Percentiles rank a stretch among this genome's conserved stretches.
Evolutionary conservation across 2,113 vertebrate genomes (phyloP).

Genomic region (Sapajus apella): DNA sequence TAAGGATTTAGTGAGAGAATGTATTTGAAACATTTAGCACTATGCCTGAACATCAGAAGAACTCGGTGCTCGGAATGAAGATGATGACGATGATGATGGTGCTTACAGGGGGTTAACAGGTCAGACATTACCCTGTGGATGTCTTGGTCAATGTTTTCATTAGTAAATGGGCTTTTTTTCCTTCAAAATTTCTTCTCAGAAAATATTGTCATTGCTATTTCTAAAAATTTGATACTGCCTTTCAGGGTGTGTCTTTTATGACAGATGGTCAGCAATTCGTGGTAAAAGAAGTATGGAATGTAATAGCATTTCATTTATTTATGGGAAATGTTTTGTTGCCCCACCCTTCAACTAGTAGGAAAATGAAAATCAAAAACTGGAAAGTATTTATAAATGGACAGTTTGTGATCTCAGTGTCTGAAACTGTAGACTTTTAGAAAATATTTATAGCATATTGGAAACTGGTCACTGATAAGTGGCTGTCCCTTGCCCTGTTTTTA

Average conservation of each 20-base stretch:
- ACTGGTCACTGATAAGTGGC: slow-evolving; percentile 38
- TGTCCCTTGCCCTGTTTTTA: not conserved
- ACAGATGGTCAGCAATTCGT: slow-evolving; percentile 50
- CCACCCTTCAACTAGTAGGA: slow-evolving; percentile 63
- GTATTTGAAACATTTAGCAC: not conserved
- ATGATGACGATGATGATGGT: fast-evolving
- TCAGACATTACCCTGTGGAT: not conserved
- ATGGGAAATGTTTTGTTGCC: slow-evolving; percentile 49
- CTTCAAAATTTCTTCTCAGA: not conserved
- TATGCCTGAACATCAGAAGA: not conserved
- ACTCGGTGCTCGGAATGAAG: not conserved
- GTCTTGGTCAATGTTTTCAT: not conserved
- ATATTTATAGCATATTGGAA: slow-evolving; percentile 61
- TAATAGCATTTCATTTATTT: slow-evolving; percentile 61
- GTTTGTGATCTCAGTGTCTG: slow-evolving; percentile 70
- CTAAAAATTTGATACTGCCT: slow-evolving; percentile 38
- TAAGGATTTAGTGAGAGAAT: not conserved
- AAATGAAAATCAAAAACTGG: slow-evolving; percentile 64
- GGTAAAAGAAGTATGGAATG: slow-evolving; percentile 34
- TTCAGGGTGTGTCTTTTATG: slow-evolving; percentile 41
- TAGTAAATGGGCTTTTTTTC: not conserved
- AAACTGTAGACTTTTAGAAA: slow-evolving; percentile 71
- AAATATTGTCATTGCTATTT: slow-evolving; percentile 24
- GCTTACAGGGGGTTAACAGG: not conserved
- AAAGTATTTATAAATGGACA: slow-evolving; percentile 68